Evolutionary conservation across 2,113 vertebrate species (phyloP), one percentile per base, ranked within the genome.

Genomic region (Ptilorrhoa leucosticta): DNA sequence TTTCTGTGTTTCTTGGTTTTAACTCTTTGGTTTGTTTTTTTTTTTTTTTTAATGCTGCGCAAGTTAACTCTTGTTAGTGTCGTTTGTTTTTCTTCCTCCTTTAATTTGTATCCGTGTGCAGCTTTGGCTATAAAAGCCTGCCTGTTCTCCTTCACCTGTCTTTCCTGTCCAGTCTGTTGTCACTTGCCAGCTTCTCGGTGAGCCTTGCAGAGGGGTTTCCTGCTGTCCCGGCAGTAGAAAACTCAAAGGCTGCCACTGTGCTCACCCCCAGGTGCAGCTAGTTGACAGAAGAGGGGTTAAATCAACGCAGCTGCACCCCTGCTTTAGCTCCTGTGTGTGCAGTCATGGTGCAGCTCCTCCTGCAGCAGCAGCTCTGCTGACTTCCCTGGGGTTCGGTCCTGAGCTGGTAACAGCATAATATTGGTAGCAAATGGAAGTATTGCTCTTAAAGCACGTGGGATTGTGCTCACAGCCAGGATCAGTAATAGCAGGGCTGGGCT

Each of bases 361-460:
- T 84, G 56, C 18, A 47, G 27, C 1, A 33, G 13, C n/a, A 61
- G n/a, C 58, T 10, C 51, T 56, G 58, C 84, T 57, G 28, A 2
- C 13, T 57, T 45, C 56, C 18, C 39, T 44, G 44, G 8, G 51
- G 3, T 42, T 58, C 63, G 50, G 7, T 61, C 73, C 45, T 51
- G 21, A 39, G 6, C 28, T 40, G 53, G 0, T 72, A 35, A n/a
- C 27, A 35, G 2, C 15, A 3, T 15, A 3, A 8, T 11, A 20
- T 27, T 58, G 33, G 39, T 27, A 45, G 54, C 21, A 83, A 24
- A 19, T 23, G 24, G 4, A 69, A 39, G 30, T 7, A 27, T 16
- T 37, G 5, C 21, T n/a, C 13, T 50, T 65, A 26, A 58, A 77
- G 7, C 19, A 15, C 0, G 0, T 27, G n/a, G 42, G 54, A 4